Evolutionary conservation across 2,113 vertebrate species (phyloP).

Genomic region (Ascaphus truei): DNA sequence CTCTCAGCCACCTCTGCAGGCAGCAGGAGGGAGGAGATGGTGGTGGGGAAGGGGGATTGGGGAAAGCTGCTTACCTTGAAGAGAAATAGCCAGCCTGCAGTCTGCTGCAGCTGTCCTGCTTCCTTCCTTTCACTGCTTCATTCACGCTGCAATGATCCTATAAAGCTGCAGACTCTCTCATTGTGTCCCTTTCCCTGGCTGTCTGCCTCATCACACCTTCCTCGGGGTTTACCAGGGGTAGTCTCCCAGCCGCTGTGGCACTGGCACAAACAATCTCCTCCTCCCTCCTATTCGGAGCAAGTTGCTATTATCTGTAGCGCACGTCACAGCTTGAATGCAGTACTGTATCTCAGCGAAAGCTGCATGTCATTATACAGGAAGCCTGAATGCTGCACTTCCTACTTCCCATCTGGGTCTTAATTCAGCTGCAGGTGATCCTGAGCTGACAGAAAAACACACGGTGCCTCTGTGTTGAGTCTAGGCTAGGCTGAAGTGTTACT

Average conservation of each 20-base stretch:
- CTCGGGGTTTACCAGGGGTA: no score
- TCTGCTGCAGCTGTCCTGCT: background rate
- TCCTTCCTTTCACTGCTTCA: background rate
- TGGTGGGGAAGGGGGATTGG: background rate
- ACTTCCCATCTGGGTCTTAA: constrained; percentile 9
- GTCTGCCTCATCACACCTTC: background rate
- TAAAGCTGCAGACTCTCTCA: no score
- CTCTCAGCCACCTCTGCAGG: no score
- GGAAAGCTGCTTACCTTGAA: background rate
- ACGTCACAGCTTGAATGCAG: constrained; percentile 15
- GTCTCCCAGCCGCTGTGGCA: background rate
- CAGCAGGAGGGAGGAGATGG: no score
- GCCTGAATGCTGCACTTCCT: constrained; percentile 5
- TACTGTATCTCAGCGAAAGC: background rate
- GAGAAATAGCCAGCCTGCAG: background rate
- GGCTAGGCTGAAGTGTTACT: no score
- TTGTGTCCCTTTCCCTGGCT: background rate
- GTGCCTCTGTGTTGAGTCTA: no score
- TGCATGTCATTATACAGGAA: constrained; percentile 14
- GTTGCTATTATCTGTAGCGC: background rate
- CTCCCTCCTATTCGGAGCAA: constrained; percentile 10
- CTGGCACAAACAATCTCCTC: constrained; percentile 6
- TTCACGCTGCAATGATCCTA: no score
- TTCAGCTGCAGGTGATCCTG: constrained; percentile 10
- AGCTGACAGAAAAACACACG: no score